Percentiles rank a stretch among this genome's conserved stretches.
Conservation (phyloP, 2,888 invertebrate genomes). For the Sericinus montela region DNA sequence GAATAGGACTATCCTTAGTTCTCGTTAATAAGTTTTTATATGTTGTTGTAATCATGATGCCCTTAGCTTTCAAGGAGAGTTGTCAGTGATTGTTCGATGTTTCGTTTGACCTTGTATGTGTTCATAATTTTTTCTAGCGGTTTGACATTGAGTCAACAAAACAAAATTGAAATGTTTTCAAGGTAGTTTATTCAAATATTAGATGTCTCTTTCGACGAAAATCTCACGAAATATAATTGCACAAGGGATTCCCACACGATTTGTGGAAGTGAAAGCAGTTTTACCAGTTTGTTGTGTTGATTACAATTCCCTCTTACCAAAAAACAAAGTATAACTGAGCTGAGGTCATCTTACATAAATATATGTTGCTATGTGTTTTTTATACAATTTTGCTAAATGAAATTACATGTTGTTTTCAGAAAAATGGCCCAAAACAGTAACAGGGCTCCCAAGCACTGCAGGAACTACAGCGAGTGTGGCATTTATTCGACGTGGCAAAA, state of each 20-base stretch:
- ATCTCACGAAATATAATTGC: conserved; percentile 29
- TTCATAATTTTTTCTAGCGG: conserved; percentile 62
- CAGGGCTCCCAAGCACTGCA: conserved; percentile 96
- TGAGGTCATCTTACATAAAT: neutral
- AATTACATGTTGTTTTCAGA: conserved; percentile 71
- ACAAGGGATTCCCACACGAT: conserved; percentile 49
- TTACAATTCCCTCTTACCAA: conserved; percentile 50
- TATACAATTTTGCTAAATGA: neutral
- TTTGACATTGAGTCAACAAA: conserved; percentile 71
- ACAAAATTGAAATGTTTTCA: conserved; percentile 45
- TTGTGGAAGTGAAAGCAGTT: conserved; percentile 68
- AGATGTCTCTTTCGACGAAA: conserved; percentile 34
- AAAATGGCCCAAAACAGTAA: conserved; percentile 97
- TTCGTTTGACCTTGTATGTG: conserved; percentile 64
- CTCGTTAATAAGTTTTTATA: conserved; percentile 13
- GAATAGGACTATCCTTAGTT: conserved; percentile 22
- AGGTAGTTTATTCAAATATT: conserved; percentile 43
- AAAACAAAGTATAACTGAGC: conserved; percentile 24
- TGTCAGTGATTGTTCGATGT: conserved; percentile 53
- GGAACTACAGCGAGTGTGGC: conserved; percentile 98
- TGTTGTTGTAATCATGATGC: neutral
- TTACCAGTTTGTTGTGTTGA: conserved; percentile 57
- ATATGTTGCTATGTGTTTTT: neutral
- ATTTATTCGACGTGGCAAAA: conserved; percentile 94
- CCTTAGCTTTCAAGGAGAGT: conserved; percentile 20